A percentile compares a stretch with the other conserved stretches of the same genome.
These are phyloP conservation scores for Myotis planiceps DNA, from an alignment of 2,797 vertebrate species.

Conservation along the genomic window DNA sequence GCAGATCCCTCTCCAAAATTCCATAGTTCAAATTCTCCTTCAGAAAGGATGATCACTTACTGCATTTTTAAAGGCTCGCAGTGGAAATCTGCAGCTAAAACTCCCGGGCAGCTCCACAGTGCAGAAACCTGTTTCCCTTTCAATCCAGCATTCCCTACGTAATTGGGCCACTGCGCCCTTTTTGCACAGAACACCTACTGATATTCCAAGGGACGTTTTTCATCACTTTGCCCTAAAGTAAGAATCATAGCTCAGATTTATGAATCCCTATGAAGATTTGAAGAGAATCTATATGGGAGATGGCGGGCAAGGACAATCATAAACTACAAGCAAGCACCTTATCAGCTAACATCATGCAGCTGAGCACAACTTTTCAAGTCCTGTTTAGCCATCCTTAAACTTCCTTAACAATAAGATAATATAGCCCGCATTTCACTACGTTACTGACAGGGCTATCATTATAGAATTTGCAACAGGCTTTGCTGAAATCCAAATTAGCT, in stretches of 20 bases:
- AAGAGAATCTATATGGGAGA: not conserved
- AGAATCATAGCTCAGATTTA: not conserved
- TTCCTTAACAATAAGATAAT: constrained; percentile 40
- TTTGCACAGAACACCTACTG: not conserved
- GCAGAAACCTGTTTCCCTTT: not conserved
- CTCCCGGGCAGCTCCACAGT: not conserved
- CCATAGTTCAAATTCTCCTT: not conserved
- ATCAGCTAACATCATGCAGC: constrained; percentile 45
- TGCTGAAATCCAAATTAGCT: constrained; percentile 57
- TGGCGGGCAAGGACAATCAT: not conserved
- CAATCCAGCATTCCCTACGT: not conserved
- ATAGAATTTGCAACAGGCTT: constrained; percentile 55
- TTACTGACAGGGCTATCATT: constrained; percentile 40
- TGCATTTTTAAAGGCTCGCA: not conserved
- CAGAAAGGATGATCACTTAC: not conserved
- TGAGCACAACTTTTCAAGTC: constrained; percentile 45
- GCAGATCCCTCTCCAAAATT: not conserved
- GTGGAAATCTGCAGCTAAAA: not conserved
- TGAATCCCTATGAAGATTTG: not conserved
- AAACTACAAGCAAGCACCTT: constrained; percentile 28
- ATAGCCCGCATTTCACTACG: not conserved
- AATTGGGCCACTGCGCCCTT: too few relatives aligned
- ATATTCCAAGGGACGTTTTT: not conserved
- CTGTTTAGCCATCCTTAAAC: constrained; percentile 43
- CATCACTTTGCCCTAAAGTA: not conserved